These are phyloP conservation scores for Heliothis virescens DNA, from an alignment of 1,140 invertebrate genomes.

Conservation along the genomic window DNA sequence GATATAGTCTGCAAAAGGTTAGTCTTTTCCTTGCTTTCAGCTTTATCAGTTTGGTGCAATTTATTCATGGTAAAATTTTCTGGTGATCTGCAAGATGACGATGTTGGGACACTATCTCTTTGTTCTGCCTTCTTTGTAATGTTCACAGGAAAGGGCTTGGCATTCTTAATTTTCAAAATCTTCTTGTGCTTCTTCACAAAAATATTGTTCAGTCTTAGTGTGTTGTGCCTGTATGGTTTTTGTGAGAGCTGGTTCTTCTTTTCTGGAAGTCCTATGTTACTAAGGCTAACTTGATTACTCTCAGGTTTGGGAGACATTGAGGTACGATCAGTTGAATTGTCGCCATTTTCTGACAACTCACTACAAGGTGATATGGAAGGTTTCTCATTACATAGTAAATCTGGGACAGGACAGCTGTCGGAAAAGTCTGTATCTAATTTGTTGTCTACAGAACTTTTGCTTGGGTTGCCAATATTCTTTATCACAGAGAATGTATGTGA, in stretches of 20 bases:
- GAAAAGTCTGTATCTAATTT: constrained; percentile 78
- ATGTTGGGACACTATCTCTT: constrained; percentile 65
- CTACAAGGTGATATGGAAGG: constrained; percentile 84
- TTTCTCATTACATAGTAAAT: constrained; percentile 85
- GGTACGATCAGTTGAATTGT: constrained; percentile 73
- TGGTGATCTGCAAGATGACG: constrained; percentile 64
- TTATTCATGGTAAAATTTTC: constrained; percentile 74
- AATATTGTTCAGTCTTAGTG: constrained; percentile 78
- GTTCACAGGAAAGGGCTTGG: constrained; percentile 60
- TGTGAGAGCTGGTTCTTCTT: constrained; percentile 55
- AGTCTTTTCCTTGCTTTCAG: constrained; percentile 63
- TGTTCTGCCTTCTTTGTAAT: constrained; percentile 53
- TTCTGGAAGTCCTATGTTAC: constrained; percentile 46
- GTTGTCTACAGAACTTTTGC: constrained; percentile 67
- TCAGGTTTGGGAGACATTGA: constrained; percentile 67
- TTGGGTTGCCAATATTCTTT: constrained; percentile 79
- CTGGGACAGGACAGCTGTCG: constrained; percentile 80
- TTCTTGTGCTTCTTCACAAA: constrained; percentile 84
- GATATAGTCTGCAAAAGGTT: constrained; percentile 74
- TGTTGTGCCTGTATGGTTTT: constrained; percentile 65
- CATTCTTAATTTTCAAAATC: constrained; percentile 81
- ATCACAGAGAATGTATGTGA: constrained; percentile 82
- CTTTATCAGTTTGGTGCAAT: constrained; percentile 67
- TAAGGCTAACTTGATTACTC: constrained; percentile 52
- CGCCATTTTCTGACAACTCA: constrained; percentile 80